Evolutionary conservation across 37 sponge, comb jelly and placozoan genomes (phyloP).

Genomic region (Cliona cf. orientalis): DNA sequence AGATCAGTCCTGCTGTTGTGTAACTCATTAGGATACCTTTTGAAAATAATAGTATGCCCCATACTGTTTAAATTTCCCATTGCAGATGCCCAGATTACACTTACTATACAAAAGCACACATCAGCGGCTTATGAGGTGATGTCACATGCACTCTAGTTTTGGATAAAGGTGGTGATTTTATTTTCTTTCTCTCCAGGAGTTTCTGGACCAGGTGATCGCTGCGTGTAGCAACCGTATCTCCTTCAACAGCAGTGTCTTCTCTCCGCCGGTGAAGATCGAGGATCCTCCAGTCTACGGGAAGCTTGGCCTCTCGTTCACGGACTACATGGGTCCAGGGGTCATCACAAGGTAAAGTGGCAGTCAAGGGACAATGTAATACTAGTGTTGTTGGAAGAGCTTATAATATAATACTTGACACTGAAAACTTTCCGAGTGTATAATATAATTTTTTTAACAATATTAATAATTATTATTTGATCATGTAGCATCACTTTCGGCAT

Average conservation of each 20-base stretch:
- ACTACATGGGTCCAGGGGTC: slow-evolving; percentile 87
- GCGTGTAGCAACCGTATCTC: not conserved
- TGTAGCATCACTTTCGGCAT: slow-evolving; percentile 78
- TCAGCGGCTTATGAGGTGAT: slow-evolving; percentile 54
- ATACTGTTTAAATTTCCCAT: not conserved
- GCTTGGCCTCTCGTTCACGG: slow-evolving; percentile 61
- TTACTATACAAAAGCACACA: slow-evolving; percentile 32
- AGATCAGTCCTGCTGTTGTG: not conserved
- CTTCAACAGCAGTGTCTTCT: not conserved
- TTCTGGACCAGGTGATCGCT: not conserved
- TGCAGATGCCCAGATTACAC: slow-evolving; percentile 62
- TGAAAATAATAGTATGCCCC: not conserved
- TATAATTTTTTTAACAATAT: too few species aligned
- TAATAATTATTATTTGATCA: too few species aligned
- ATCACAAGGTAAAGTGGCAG: slow-evolving; percentile 51
- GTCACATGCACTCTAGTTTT: not conserved
- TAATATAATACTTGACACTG: not conserved
- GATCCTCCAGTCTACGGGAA: slow-evolving; percentile 78
- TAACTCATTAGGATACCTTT: too few species aligned
- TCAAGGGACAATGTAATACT: not conserved
- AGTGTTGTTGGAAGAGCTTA: not conserved
- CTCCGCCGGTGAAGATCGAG: slow-evolving; percentile 38
- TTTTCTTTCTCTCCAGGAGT: slow-evolving; percentile 1
- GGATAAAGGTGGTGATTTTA: not conserved
- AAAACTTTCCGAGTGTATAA: too few species aligned